Evolutionary conservation across 2,797 vertebrate species (phyloP).

Genomic region (Poecilia velifera): DNA sequence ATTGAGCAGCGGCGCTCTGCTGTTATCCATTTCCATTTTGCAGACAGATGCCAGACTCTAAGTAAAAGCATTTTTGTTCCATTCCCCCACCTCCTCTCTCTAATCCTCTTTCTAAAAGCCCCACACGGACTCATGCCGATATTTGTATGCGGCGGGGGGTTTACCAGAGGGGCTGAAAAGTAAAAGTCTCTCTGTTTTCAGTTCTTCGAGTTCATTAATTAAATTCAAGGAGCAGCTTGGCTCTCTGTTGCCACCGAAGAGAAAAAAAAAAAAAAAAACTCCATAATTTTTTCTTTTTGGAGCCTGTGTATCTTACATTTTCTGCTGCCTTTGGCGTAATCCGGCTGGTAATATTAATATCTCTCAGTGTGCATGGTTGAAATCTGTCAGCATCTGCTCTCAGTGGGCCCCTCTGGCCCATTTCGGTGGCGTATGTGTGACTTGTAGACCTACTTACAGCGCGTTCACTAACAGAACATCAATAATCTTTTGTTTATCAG

Average conservation of each 20-base stretch:
- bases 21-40: background rate
- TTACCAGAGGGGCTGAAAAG: slow-evolving; percentile 18
- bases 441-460: slow-evolving; percentile 63
- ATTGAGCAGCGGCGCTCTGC: slow-evolving; percentile 8
- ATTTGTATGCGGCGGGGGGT: slow-evolving; percentile 35
- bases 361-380: slow-evolving; percentile 20
- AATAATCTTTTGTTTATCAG: slow-evolving; percentile 48
- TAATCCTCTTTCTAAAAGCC: slow-evolving; percentile 51
- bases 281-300: slow-evolving; percentile 12
- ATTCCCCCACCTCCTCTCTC: background rate
- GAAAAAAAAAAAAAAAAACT: too few species aligned
- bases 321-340: slow-evolving; percentile 22
- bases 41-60: slow-evolving; percentile 10
- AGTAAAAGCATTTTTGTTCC: slow-evolving; percentile 24
- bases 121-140: slow-evolving; percentile 34
- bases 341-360: slow-evolving; percentile 51
- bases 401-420: slow-evolving; percentile 38
- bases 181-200: slow-evolving; percentile 28
- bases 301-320: slow-evolving; percentile 6
- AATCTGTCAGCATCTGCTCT: slow-evolving; percentile 60
- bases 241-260: slow-evolving; percentile 12
- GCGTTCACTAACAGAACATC: slow-evolving; percentile 25
- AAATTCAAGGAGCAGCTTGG: slow-evolving; percentile 28
- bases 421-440: slow-evolving; percentile 42
- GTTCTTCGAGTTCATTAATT: slow-evolving; percentile 47